A percentile compares a stretch with the other conserved stretches of the same genome.
Conservation (phyloP, 2,113 vertebrate genomes). For the Eolophus roseicapilla region DNA sequence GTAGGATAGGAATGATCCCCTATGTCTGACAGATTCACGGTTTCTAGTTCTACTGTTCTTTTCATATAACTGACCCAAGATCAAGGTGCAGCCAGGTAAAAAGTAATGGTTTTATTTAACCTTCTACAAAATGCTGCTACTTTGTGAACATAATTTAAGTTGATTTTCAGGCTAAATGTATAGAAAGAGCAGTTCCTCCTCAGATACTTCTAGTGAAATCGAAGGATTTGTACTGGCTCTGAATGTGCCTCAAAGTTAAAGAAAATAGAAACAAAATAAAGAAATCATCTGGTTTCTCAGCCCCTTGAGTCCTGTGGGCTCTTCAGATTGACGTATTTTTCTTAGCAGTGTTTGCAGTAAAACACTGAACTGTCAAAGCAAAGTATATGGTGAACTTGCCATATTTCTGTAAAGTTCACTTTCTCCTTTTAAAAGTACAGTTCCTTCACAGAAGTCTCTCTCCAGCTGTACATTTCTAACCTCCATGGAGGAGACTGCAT, state of each 20-base stretch:
- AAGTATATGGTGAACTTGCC: not conserved
- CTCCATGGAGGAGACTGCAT: not conserved
- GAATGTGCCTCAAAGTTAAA: not conserved
- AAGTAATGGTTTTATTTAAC: slow-evolving; percentile 15
- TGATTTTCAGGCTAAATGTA: slow-evolving; percentile 31
- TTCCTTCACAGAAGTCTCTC: not conserved
- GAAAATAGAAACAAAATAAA: not conserved
- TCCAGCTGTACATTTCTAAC: not conserved
- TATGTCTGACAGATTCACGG: not conserved
- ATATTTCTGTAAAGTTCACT: not conserved
- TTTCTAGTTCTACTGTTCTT: not conserved
- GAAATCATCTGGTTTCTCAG: slow-evolving; percentile 1
- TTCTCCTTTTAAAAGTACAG: not conserved
- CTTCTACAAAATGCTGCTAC: not conserved
- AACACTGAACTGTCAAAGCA: not conserved
- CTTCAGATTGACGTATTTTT: not conserved
- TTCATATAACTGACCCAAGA: not conserved
- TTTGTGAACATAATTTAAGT: not conserved
- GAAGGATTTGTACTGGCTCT: not conserved
- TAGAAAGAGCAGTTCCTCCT: not conserved
- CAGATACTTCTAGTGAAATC: not conserved
- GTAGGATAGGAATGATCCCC: not conserved
- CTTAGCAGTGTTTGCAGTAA: not conserved
- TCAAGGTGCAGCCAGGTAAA: not conserved
- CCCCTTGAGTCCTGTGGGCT: not conserved